Conservation (phyloP, 2,888 invertebrate species). For the Gerris lacustris region DNA sequence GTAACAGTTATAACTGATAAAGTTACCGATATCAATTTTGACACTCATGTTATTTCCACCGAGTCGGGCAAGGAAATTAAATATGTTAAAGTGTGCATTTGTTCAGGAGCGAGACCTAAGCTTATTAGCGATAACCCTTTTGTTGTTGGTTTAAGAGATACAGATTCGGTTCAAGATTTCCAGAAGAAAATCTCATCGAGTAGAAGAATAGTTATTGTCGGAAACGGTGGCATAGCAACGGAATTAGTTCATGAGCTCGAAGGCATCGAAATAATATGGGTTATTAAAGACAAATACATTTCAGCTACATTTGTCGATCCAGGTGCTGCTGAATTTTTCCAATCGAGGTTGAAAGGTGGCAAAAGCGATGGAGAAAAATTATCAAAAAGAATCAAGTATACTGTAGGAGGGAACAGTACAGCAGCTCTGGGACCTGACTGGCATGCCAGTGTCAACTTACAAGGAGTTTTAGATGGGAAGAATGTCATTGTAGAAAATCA, state of each 20-base stretch:
- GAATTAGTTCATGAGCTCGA: constrained; percentile 83
- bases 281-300: constrained; percentile 83
- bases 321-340: constrained; percentile 88
- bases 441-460: constrained; percentile 58
- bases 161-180: constrained; percentile 77
- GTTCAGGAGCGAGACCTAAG: constrained; percentile 80
- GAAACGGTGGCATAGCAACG: constrained; percentile 98
- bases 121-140: constrained; percentile 51
- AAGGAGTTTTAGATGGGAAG: constrained; percentile 39
- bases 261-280: constrained; percentile 80
- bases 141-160: constrained; percentile 83
- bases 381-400: constrained; percentile 55
- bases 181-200: constrained; percentile 55
- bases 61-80: constrained; percentile 43
- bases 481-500: constrained; percentile 39
- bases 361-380: constrained; percentile 28
- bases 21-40: constrained; percentile 46
- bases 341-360: constrained; percentile 39
- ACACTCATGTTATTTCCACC: constrained; percentile 45
- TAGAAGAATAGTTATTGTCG: constrained; percentile 67
- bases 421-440: constrained; percentile 96
- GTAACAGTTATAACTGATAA: constrained; percentile 56
- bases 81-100: constrained; percentile 77
- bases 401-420: constrained; percentile 40
- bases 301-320: constrained; percentile 90